These are phyloP conservation scores for Parthenolecanium corni DNA, from an alignment of 2,888 invertebrate species.

Conservation along the genomic window DNA sequence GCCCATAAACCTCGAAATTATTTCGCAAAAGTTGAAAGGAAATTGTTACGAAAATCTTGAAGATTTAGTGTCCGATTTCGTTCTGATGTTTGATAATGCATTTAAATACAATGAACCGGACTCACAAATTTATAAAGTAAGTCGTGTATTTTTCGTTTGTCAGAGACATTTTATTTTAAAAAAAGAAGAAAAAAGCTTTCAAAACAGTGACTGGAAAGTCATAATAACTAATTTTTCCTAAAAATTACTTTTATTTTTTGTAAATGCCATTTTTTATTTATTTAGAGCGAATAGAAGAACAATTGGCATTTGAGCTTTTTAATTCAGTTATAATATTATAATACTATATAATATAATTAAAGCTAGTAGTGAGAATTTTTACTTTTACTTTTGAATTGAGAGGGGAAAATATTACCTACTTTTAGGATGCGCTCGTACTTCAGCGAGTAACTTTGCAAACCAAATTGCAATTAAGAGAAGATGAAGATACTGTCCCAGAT, in stretches of 20 bases:
- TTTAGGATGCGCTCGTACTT: conserved; percentile 73
- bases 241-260: too few species aligned
- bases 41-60: conserved; percentile 64
- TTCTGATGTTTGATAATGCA: conserved; percentile 90
- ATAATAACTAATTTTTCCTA: too few species aligned
- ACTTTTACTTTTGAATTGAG: background rate
- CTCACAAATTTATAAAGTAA: conserved; percentile 83
- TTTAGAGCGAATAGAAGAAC: too few species aligned
- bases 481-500: conserved; percentile 77
- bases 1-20: conserved; percentile 92
- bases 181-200: too few species aligned
- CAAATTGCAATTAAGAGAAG: conserved; percentile 72
- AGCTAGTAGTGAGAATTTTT: too few species aligned
- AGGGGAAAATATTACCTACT: conserved; percentile 8
- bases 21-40: conserved; percentile 62
- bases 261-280: too few species aligned
- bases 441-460: conserved; percentile 86
- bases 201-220: too few species aligned
- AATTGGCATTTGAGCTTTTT: too few species aligned
- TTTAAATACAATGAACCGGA: conserved; percentile 97
- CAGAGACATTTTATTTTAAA: too few species aligned
- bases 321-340: too few species aligned
- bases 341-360: too few species aligned
- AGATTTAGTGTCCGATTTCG: conserved; percentile 77
- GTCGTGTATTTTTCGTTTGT: background rate